phyloP scores from a whole-genome alignment of 2,888 invertebrate genomes.

The Clostera curtula region DNA sequence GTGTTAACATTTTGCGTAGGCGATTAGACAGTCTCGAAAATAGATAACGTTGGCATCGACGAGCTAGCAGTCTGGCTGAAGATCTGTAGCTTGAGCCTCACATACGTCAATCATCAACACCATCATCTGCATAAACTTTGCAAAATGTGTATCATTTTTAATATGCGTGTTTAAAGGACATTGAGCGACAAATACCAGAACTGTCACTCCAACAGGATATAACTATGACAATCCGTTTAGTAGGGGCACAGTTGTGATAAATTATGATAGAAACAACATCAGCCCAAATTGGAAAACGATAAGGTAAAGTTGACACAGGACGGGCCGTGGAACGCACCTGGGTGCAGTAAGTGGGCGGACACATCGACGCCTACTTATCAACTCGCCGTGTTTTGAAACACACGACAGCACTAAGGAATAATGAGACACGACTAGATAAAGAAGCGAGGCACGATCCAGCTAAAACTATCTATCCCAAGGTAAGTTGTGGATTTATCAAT shows the following conservation, averaged over 20 bases:
- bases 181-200: no score
- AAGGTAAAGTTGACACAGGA: constrained; percentile 39
- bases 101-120: constrained; percentile 31
- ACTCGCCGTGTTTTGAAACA: constrained; percentile 35
- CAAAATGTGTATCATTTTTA: constrained; percentile 6
- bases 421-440: constrained; percentile 36
- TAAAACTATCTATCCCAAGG: constrained; percentile 12
- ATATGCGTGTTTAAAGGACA: no score
- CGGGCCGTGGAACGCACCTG: constrained; percentile 42
- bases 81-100: constrained; percentile 19
- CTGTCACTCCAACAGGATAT: no score
- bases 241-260: neutral
- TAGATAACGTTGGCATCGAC: constrained; percentile 61
- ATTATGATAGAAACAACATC: constrained; percentile 25
- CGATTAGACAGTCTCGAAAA: constrained; percentile 48
- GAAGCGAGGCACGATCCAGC: constrained; percentile 20
- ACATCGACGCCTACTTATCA: constrained; percentile 44
- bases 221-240: neutral
- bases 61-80: constrained; percentile 33
- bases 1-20: constrained; percentile 71
- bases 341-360: constrained; percentile 58
- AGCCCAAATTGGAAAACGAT: constrained; percentile 41
- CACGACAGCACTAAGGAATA: constrained; percentile 33
- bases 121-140: constrained; percentile 21
- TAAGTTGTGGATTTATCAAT: no score